Evolutionary conservation across 2,888 invertebrate species (phyloP).

Genomic region (Leptinotarsa rubiginosa): DNA sequence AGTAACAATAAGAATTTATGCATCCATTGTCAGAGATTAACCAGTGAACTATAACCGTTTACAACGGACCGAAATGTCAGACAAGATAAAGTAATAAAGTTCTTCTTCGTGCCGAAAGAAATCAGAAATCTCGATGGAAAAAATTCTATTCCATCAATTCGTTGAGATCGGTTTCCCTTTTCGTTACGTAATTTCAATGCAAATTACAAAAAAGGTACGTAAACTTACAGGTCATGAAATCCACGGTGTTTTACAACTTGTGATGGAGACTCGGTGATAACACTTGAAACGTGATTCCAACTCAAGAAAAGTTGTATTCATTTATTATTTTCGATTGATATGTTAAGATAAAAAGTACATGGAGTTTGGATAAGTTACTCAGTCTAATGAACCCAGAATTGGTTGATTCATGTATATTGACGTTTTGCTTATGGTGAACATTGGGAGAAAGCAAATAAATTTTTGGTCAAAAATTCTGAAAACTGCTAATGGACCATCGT

Average conservation of each 20-base stretch:
- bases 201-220: slow-evolving; percentile 32
- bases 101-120: slow-evolving; percentile 55
- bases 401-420: neutral
- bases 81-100: slow-evolving; percentile 54
- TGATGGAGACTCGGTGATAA: slow-evolving; percentile 18
- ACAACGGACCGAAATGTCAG: slow-evolving; percentile 53
- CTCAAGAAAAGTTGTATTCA: slow-evolving; percentile 2
- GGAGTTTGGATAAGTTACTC: neutral
- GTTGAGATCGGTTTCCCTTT: slow-evolving; percentile 29
- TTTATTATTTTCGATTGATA: slow-evolving; percentile 7
- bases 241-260: slow-evolving; percentile 19
- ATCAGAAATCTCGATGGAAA: slow-evolving; percentile 42
- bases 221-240: slow-evolving; percentile 28
- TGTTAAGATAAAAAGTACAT: neutral
- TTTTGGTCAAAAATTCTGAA: no score
- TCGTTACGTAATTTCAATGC: slow-evolving; percentile 35
- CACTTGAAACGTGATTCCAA: slow-evolving; percentile 21
- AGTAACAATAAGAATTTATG: slow-evolving; percentile 58
- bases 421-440: no score
- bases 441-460: no score
- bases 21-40: slow-evolving; percentile 58
- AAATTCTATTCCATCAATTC: slow-evolving; percentile 42
- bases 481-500: no score
- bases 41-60: slow-evolving; percentile 57
- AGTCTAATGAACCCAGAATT: neutral